Conservation (phyloP, 2,797 vertebrate species). For the Chelonia mydas region DNA sequence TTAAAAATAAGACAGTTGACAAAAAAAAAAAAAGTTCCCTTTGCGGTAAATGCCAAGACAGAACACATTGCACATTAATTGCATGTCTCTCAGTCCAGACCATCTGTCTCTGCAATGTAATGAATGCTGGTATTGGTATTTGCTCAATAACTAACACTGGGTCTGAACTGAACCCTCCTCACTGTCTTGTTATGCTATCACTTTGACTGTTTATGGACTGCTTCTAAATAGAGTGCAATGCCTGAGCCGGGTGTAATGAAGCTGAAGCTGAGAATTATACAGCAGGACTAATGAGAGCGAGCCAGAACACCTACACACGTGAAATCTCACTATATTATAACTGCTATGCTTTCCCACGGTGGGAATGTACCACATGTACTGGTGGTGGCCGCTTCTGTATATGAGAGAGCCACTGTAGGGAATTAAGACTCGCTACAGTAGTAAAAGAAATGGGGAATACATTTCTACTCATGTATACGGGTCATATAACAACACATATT, state of each 20-base stretch:
- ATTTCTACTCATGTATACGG: background rate
- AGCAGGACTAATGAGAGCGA: background rate
- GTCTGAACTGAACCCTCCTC: slow-evolving; percentile 75
- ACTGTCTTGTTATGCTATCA: slow-evolving; percentile 48
- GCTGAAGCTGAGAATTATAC: background rate
- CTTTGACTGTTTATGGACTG: slow-evolving; percentile 24
- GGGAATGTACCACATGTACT: background rate
- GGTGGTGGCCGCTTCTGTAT: background rate
- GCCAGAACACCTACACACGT: background rate
- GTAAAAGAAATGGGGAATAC: background rate
- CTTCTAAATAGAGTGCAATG: background rate
- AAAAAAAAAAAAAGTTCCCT: slow-evolving; percentile 66
- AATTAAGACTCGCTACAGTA: background rate
- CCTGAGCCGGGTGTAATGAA: background rate
- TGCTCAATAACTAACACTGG: slow-evolving; percentile 76
- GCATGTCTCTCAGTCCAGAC: slow-evolving; percentile 80
- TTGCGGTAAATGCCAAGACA: slow-evolving; percentile 79
- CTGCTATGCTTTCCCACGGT: background rate
- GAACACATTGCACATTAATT: slow-evolving; percentile 84
- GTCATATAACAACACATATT: background rate
- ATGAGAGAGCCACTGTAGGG: background rate
- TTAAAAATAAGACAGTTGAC: slow-evolving; percentile 73
- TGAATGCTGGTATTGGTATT: slow-evolving; percentile 79
- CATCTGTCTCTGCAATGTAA: slow-evolving; percentile 82
- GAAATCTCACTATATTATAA: background rate